A percentile compares a stretch with the other conserved stretches of the same genome.
These are phyloP conservation scores for Nomada ruficornis DNA, from an alignment of 2,888 invertebrate genomes.

Conservation along the genomic window DNA sequence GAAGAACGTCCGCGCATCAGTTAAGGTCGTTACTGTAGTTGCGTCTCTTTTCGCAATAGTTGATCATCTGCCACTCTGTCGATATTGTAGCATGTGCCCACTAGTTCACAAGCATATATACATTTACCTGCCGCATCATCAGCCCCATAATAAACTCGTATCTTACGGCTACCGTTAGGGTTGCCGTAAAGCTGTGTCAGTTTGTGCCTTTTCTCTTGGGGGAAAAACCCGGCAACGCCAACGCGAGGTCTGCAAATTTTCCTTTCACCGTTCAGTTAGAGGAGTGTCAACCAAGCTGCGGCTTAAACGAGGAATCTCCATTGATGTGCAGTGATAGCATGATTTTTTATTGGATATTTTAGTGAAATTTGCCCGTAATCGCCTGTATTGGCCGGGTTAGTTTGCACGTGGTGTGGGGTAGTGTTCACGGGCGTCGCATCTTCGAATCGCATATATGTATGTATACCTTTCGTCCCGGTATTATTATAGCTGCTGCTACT, in stretches of 20 bases:
- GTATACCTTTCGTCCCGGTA: conserved; percentile 30
- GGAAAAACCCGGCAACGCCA: conserved; percentile 33
- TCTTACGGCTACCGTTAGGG: conserved; percentile 82
- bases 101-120: conserved; percentile 77
- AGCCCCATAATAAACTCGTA: conserved; percentile 79
- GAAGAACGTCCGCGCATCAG: conserved; percentile 37
- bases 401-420: conserved; percentile 54
- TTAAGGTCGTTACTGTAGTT: neutral
- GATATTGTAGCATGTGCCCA: conserved; percentile 81
- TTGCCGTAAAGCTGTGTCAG: conserved; percentile 32
- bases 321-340: conserved; percentile 64
- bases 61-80: conserved; percentile 55
- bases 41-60: conserved; percentile 17
- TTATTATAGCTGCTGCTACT: conserved; percentile 12
- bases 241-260: neutral
- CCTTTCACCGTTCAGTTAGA: neutral
- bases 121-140: conserved; percentile 78
- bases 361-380: conserved; percentile 67
- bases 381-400: conserved; percentile 52
- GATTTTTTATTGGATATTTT: conserved; percentile 78
- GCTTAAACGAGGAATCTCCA: conserved; percentile 6
- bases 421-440: conserved; percentile 24
- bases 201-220: conserved; percentile 2
- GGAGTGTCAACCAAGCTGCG: neutral
- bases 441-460: conserved; percentile 16